Evolutionary conservation across 2,113 vertebrate genomes (phyloP).

Genomic region (Mormyrus iriodes): DNA sequence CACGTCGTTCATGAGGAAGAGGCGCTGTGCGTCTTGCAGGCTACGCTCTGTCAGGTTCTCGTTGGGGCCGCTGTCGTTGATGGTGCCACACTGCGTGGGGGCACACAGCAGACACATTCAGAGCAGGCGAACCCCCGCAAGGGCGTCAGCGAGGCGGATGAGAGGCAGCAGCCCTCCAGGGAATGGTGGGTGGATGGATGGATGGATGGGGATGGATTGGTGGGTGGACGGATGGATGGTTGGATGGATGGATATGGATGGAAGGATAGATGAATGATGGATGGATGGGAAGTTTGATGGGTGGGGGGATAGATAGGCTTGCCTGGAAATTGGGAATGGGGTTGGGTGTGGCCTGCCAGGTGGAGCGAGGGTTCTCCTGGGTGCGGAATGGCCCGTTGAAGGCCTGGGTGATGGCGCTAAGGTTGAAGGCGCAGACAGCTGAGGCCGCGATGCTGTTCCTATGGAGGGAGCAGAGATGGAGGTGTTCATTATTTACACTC

Average conservation of each 20-base stretch:
- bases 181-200: not conserved
- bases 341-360: constrained; percentile 88
- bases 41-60: constrained; percentile 90
- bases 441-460: constrained; percentile 97
- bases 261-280: too few species aligned
- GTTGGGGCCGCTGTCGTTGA: constrained; percentile 79
- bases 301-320: constrained; percentile 10
- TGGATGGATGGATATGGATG: too few species aligned
- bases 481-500: not conserved
- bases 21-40: constrained; percentile 88
- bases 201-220: not conserved
- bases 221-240: not conserved
- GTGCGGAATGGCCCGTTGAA: constrained; percentile 93
- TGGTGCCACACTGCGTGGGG: constrained; percentile 75
- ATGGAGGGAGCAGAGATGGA: constrained; percentile 39
- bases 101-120: not conserved
- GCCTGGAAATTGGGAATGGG: constrained; percentile 95
- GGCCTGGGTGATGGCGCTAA: constrained; percentile 90
- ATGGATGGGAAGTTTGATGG: too few species aligned
- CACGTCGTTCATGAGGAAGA: constrained; percentile 95
- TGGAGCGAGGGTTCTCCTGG: constrained; percentile 93
- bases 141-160: not conserved
- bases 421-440: constrained; percentile 94
- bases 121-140: not conserved
- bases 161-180: not conserved